Conservation (phyloP, 2,888 invertebrate species). For the Tachina fera region DNA sequence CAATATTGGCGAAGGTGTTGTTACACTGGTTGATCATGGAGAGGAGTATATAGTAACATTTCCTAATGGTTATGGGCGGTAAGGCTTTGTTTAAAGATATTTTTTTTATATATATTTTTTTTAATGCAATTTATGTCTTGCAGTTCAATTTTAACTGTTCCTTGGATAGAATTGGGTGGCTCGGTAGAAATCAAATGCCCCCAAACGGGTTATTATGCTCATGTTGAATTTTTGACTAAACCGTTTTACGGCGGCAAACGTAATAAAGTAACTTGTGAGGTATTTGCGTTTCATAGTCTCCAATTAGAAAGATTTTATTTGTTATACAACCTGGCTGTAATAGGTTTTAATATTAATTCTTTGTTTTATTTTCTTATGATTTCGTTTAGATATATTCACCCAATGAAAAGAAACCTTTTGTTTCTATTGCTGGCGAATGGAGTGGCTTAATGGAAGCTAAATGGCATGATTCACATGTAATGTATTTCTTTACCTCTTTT, state of each 20-base stretch:
- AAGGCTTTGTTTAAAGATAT: constrained; percentile 47
- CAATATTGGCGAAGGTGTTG: constrained; percentile 96
- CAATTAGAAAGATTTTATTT: background rate
- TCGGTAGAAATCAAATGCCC: constrained; percentile 94
- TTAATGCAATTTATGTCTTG: constrained; percentile 37
- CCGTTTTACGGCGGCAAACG: constrained; percentile 99
- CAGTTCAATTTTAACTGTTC: constrained; percentile 97
- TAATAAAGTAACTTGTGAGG: constrained; percentile 93
- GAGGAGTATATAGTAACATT: constrained; percentile 98
- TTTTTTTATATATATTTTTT: background rate
- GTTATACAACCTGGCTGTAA: background rate
- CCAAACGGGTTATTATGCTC: constrained; percentile 96
- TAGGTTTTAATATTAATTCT: constrained; percentile 3
- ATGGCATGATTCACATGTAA: constrained; percentile 87
- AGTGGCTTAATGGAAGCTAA: constrained; percentile 97
- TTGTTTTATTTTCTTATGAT: constrained; percentile 36
- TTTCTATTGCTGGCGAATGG: constrained; percentile 97
- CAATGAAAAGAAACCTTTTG: constrained; percentile 94
- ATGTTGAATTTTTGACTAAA: constrained; percentile 98
- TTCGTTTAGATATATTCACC: constrained; percentile 85
- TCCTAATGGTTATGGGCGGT: constrained; percentile 99
- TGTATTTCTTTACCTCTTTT: constrained; percentile 58
- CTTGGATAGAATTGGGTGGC: constrained; percentile 99
- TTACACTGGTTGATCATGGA: constrained; percentile 94
- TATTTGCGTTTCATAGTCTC: constrained; percentile 80